Base-by-base conservation (phyloP, 2,113 vertebrate species). In the Xiphophorus couchianus region DNA sequence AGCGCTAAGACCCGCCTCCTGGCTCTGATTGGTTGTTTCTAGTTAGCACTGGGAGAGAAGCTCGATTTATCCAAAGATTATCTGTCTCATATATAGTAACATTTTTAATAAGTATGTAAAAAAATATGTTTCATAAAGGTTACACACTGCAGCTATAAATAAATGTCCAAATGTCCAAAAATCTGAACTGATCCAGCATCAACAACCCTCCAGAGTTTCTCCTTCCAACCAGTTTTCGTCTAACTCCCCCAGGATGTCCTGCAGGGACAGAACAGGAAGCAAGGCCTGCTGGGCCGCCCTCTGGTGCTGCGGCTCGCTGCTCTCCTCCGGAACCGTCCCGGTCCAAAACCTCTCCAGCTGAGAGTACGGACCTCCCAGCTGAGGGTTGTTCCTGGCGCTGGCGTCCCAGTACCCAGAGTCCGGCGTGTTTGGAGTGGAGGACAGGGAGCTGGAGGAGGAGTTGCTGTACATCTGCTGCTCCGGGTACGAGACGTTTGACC, bases 161-260 rank as follows among this genome's bases (percentile, higher is more conserved):
- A 14, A 70, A 64, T 27, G 70, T 9, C 42, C 8, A 30, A 62
- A 63, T 58, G 15, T 65, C 12, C 28, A 58, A 1, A 35, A 73
- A 83, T 84, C 25, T 74, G 62, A 48, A 81, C 72, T 78, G 54
- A 77, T 76, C 80, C 1, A 58, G 22, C 61, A 77, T 13, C 68
- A 92, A 35, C 51, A 74, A 54, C n/a, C 58, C 5, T 78, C 79
- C 28, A 74, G 73, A n/a, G 68, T 73, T 3, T 84, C 83, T 62
- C 84, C 85, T 31, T 83, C 89, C 76, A 91, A 66, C 88, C 92
- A 93, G n/a, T 86, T 90, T 62, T 93, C 91, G 3, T 92, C 66
- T 74, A 94, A 72, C 76, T 91, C 93, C 4, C 79, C 84, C 71
- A 94, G 77, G 27, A 95, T 91, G 62, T 95, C 93, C 58, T 94